Evolutionary conservation across 2,113 vertebrate species (phyloP).

Genomic region (Turdus rufiventris): DNA sequence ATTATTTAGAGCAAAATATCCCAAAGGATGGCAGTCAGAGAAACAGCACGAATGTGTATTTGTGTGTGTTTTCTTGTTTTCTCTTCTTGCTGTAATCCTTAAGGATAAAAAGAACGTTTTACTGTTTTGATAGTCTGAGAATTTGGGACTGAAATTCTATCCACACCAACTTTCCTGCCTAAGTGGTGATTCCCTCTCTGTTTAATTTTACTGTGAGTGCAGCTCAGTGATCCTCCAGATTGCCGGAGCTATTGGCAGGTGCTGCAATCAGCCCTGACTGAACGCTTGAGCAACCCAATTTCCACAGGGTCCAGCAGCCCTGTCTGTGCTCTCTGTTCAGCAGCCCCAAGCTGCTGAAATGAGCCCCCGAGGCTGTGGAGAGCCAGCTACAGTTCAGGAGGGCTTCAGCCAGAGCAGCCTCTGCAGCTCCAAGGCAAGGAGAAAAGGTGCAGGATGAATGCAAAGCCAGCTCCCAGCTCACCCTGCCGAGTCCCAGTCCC

Average conservation of each 20-base stretch:
- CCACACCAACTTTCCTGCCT: neutral
- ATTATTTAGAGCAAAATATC: neutral
- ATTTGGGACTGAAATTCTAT: neutral
- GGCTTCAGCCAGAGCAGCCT: neutral
- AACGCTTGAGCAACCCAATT: neutral
- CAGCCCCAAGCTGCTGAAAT: neutral
- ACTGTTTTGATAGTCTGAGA: neutral
- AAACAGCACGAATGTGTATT: neutral
- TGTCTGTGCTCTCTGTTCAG: neutral
- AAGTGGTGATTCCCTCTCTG: neutral
- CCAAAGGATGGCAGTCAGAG: neutral
- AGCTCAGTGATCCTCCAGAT: neutral
- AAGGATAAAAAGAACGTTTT: neutral
- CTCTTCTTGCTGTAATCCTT: neutral
- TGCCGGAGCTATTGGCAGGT: neutral
- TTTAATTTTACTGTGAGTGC: neutral
- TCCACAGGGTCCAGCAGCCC: neutral
- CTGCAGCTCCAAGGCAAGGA: neutral
- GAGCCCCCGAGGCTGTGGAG: neutral
- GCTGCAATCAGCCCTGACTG: neutral
- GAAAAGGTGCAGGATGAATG: neutral
- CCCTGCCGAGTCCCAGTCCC: neutral
- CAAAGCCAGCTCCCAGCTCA: neutral
- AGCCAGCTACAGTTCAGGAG: neutral
- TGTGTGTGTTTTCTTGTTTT: neutral